phyloP scores from a whole-genome alignment of 2,888 invertebrate species.

The Drosophila limbata region DNA sequence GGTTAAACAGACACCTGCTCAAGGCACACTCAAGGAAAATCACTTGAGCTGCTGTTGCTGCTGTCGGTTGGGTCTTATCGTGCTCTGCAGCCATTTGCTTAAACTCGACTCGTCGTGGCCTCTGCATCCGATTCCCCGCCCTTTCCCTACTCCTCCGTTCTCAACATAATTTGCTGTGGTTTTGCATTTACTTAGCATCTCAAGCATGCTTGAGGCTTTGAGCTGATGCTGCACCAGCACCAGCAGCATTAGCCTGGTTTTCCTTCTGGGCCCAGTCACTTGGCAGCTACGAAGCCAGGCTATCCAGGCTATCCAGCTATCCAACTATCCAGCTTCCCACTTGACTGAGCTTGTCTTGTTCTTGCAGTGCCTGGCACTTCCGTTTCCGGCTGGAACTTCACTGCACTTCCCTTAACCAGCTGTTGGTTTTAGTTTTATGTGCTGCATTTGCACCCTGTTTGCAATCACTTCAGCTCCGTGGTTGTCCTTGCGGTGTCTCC shows the following conservation, averaged over 20 bases:
- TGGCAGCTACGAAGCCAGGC: constrained; percentile 12
- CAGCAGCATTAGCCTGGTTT: constrained; percentile 52
- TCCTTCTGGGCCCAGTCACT: constrained; percentile 31
- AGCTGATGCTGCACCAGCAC: constrained; percentile 37
- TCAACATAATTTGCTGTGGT: constrained; percentile 80
- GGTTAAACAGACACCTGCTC: constrained; percentile 81
- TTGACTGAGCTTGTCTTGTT: constrained; percentile 56
- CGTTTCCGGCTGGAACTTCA: constrained; percentile 62
- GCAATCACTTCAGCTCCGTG: constrained; percentile 70
- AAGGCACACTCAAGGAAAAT: constrained; percentile 70
- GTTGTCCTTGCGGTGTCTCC: constrained; percentile 60
- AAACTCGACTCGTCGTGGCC: constrained; percentile 34
- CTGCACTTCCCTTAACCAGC: constrained; percentile 16
- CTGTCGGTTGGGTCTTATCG: constrained; percentile 38
- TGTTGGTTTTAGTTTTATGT: constrained; percentile 69
- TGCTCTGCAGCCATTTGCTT: constrained; percentile 42
- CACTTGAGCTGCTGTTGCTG: constrained; percentile 65
- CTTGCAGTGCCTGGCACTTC: constrained; percentile 61
- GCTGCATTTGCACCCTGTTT: constrained; percentile 66
- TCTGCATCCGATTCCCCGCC: constrained; percentile 17
- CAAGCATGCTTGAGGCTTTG: constrained; percentile 68
- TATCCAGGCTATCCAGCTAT: not conserved
- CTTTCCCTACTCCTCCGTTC: constrained; percentile 23
- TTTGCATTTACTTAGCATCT: constrained; percentile 80
- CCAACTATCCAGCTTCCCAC: constrained; percentile 32